Conservation (phyloP, 1,140 invertebrate species). For the Neodiprion pinetum region DNA sequence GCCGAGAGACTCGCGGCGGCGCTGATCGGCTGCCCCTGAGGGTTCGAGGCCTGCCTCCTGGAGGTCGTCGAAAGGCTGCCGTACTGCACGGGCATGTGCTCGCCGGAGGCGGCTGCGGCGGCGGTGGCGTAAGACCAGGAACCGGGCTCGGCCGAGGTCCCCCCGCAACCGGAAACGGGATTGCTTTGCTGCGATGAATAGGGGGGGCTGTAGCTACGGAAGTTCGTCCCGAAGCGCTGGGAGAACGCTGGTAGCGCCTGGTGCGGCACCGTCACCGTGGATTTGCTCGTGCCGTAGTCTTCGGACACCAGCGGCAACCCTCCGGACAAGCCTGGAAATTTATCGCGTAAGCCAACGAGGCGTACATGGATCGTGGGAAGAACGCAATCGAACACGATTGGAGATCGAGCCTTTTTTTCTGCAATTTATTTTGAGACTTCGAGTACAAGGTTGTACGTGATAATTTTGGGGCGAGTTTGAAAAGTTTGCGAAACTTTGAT, state of each 20-base stretch:
- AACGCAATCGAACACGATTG: too few species aligned
- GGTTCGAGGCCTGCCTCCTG: constrained; percentile 23
- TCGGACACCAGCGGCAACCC: constrained; percentile 39
- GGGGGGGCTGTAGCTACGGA: constrained; percentile 46
- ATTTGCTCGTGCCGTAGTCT: constrained; percentile 46
- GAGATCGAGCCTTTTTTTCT: neutral
- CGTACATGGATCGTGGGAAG: too few species aligned
- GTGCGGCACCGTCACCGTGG: constrained; percentile 41
- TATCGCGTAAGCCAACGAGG: neutral
- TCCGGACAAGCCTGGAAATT: constrained; percentile 28
- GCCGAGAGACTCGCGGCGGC: constrained; percentile 46
- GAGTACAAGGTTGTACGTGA: neutral
- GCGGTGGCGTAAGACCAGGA: constrained; percentile 39
- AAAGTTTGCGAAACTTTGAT: neutral
- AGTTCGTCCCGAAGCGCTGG: constrained; percentile 44
- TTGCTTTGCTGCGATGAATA: constrained; percentile 41
- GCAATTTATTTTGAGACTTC: neutral
- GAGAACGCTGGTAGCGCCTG: constrained; percentile 51
- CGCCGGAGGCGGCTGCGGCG: constrained; percentile 16
- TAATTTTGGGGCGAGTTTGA: neutral
- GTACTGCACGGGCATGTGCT: constrained; percentile 29
- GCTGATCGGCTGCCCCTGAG: constrained; percentile 43
- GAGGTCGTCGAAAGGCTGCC: constrained; percentile 12
- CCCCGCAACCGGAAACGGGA: neutral
- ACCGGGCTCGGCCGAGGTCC: constrained; percentile 26